Conservation (phyloP, 2,113 vertebrate species). For the Narcine bancroftii region DNA sequence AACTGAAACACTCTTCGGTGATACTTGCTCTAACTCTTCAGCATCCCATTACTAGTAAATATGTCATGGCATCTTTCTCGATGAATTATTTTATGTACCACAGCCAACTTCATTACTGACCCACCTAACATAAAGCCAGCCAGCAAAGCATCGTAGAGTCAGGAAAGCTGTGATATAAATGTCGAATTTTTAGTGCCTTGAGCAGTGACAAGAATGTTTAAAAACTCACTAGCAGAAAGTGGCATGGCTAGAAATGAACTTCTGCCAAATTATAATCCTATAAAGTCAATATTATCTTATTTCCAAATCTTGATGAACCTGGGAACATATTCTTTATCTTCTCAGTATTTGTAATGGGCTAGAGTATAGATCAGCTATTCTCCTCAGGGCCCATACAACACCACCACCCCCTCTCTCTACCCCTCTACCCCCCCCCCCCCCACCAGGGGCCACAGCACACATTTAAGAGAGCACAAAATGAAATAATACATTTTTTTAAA, state of each 20-base stretch:
- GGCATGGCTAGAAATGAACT: not conserved
- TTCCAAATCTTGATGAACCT: not conserved
- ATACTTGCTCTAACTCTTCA: not conserved
- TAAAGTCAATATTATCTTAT: not conserved
- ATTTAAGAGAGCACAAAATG: too few relatives aligned
- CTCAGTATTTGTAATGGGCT: not conserved
- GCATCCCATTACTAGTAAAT: not conserved
- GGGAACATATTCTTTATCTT: not conserved
- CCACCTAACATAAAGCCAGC: not conserved
- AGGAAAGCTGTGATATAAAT: constrained; percentile 5
- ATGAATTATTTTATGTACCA: not conserved
- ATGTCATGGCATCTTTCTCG: not conserved
- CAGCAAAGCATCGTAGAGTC: not conserved
- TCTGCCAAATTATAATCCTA: not conserved
- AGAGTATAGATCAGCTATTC: not conserved
- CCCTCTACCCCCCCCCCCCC: too few relatives aligned
- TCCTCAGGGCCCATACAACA: too few relatives aligned
- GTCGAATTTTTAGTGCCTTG: constrained; percentile 9
- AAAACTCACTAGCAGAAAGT: not conserved
- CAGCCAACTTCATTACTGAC: constrained; percentile 5
- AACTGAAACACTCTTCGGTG: too few relatives aligned
- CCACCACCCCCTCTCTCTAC: too few relatives aligned
- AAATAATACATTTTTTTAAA: too few relatives aligned
- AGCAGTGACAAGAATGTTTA: not conserved
- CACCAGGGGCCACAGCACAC: too few relatives aligned